Conservation (phyloP, 2,113 vertebrate species). For the Opisthocomus hoazin region DNA sequence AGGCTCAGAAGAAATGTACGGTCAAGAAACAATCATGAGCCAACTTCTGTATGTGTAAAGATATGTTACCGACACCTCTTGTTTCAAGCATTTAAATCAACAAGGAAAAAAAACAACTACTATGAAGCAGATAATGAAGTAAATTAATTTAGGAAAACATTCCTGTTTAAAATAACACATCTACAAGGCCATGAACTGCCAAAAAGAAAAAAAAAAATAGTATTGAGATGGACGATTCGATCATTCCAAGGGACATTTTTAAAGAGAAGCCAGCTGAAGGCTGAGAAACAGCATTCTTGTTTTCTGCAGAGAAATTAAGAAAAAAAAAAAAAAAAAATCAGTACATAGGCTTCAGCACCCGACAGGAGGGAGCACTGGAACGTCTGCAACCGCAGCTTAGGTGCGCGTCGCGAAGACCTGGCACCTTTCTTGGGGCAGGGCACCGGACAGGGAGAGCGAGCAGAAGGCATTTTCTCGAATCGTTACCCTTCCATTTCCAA, state of each 20-base stretch:
- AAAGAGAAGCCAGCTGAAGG: not conserved
- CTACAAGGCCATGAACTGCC: not conserved
- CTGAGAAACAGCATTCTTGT: not conserved
- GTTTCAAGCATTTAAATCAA: not conserved
- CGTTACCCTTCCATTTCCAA: not conserved
- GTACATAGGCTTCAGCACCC: not conserved
- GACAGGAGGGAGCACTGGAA: not conserved
- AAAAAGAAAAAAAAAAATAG: not conserved
- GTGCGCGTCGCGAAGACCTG: not conserved
- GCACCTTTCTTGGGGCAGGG: not conserved
- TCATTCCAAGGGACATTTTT: not conserved
- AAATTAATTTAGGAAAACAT: not conserved
- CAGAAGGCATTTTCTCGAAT: slow-evolving; percentile 9
- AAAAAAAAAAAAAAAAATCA: not conserved
- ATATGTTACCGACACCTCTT: not conserved
- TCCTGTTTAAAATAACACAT: not conserved
- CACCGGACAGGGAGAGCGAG: not conserved
- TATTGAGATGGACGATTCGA: fast-evolving
- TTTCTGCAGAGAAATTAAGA: not conserved
- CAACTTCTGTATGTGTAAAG: not conserved
- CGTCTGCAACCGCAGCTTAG: not conserved
- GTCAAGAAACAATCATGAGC: not conserved
- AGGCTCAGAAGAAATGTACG: not conserved
- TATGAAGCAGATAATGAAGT: not conserved
- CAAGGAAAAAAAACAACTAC: not conserved